Evolutionary conservation across 2,888 invertebrate species (phyloP).

Genomic region (Zele albiditarsus): DNA sequence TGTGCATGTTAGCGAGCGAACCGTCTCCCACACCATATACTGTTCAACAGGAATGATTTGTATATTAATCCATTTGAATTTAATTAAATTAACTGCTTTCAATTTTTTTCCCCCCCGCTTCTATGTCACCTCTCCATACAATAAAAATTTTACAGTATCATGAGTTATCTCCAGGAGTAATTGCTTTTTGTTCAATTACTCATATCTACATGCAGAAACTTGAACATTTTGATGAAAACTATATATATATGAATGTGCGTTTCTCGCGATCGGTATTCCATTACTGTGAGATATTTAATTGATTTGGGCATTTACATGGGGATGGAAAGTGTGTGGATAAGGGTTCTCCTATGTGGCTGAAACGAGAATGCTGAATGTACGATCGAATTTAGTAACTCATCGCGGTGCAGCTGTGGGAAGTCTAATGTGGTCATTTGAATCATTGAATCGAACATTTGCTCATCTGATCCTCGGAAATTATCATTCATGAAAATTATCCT

Average conservation of each 20-base stretch:
- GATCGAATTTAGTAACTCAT: constrained; percentile 61
- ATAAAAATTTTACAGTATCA: background rate
- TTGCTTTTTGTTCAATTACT: background rate
- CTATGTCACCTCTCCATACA: background rate
- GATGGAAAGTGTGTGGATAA: constrained; percentile 53
- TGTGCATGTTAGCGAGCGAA: constrained; percentile 38
- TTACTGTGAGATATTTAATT: constrained; percentile 64
- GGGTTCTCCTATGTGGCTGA: constrained; percentile 50
- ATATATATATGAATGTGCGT: constrained; percentile 48
- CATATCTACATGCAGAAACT: background rate
- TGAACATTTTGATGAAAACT: constrained; percentile 40
- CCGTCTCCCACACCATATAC: background rate
- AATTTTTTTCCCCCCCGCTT: too few species aligned
- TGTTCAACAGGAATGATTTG: background rate
- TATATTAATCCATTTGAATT: too few species aligned
- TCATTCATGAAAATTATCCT: background rate
- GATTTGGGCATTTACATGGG: constrained; percentile 58
- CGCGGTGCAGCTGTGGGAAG: constrained; percentile 45
- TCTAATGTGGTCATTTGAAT: constrained; percentile 57
- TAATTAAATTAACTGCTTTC: too few species aligned
- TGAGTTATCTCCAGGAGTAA: background rate
- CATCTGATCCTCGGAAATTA: constrained; percentile 37
- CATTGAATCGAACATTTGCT: constrained; percentile 50
- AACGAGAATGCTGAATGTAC: constrained; percentile 58
- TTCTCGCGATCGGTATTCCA: constrained; percentile 42